Evolutionary conservation across 2,797 vertebrate species (phyloP).

Genomic region (Geotria australis): DNA sequence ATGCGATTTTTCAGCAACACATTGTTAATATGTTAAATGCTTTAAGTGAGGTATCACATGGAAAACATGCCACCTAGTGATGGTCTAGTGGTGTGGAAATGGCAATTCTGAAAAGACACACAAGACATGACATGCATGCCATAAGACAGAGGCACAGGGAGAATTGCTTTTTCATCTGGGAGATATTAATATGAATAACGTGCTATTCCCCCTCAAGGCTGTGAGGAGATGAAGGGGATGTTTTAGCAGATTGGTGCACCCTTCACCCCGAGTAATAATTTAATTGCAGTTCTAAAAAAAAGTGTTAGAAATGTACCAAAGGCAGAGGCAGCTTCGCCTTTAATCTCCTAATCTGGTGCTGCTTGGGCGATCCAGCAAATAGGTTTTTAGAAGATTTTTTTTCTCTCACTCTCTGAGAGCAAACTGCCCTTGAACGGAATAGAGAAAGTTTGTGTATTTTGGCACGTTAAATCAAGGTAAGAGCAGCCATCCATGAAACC

Average conservation of each 20-base stretch:
- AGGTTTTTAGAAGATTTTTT: background rate
- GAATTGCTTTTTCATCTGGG: too few species aligned
- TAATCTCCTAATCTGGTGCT: background rate
- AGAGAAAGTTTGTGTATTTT: background rate
- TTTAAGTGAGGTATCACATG: too few species aligned
- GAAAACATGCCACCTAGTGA: too few species aligned
- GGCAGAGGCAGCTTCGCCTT: background rate
- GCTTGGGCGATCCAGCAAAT: background rate
- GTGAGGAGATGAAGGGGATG: too few species aligned
- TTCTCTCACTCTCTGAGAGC: background rate
- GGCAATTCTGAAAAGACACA: too few species aligned
- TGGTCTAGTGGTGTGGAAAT: too few species aligned
- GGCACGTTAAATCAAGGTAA: background rate
- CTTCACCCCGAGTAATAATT: background rate
- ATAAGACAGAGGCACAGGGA: too few species aligned
- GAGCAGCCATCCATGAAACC: background rate
- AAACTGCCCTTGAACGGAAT: background rate
- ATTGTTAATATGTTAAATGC: too few species aligned
- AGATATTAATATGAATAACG: too few species aligned
- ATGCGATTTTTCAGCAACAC: too few species aligned
- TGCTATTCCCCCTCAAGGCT: too few species aligned
- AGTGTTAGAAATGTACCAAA: background rate
- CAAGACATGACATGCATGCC: too few species aligned
- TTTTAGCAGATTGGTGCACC: background rate
- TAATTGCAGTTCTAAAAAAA: background rate